Percentiles rank a stretch among this genome's conserved stretches.
Evolutionary conservation across 2,888 invertebrate genomes (phyloP).

Genomic region (Drosophila yooni): DNA sequence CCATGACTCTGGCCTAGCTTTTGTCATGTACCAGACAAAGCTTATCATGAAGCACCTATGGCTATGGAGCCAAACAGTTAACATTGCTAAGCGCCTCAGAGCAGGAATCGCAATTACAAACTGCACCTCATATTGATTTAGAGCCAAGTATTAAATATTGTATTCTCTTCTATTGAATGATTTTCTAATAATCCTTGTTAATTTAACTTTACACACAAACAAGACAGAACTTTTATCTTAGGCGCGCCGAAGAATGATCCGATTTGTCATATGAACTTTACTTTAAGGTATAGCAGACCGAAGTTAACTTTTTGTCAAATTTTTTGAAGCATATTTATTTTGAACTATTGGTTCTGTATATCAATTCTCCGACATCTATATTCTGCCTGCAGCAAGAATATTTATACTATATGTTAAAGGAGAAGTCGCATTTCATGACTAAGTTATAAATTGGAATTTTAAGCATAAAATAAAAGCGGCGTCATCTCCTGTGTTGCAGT

Average conservation of each 20-base stretch:
- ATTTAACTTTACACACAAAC: background rate
- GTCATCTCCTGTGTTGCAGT: too few relatives aligned
- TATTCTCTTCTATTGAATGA: background rate
- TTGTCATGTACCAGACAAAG: conserved; percentile 45
- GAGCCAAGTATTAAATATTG: background rate
- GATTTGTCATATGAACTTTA: background rate
- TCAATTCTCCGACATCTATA: background rate
- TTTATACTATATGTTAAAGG: background rate
- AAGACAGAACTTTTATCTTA: background rate
- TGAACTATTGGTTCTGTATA: background rate
- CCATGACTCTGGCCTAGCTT: conserved; percentile 60
- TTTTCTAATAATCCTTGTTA: background rate
- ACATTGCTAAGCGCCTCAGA: conserved; percentile 41
- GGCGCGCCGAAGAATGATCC: background rate
- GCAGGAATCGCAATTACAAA: background rate
- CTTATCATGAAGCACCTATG: conserved; percentile 33
- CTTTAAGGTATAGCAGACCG: too few relatives aligned
- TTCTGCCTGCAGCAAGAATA: background rate
- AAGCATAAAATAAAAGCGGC: too few relatives aligned
- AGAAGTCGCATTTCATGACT: background rate
- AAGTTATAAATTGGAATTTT: too few relatives aligned
- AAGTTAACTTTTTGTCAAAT: background rate
- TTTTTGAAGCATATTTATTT: background rate
- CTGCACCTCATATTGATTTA: background rate
- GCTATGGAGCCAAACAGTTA: conserved; percentile 16